These are phyloP conservation scores for Aldabrachelys gigantea DNA, from an alignment of 2,113 vertebrate species.

Conservation along the genomic window DNA sequence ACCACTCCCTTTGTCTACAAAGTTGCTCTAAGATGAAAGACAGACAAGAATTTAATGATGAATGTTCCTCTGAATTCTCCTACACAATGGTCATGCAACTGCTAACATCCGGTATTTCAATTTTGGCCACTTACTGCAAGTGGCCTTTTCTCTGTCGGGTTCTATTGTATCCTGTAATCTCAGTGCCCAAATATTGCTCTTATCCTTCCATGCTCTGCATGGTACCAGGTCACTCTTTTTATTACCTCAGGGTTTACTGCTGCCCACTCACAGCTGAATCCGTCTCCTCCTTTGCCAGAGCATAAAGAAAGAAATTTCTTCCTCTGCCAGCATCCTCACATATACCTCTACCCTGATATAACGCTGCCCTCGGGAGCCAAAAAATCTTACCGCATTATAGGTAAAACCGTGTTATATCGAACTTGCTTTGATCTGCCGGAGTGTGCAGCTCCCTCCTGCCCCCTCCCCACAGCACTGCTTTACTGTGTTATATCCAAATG, in stretches of 20 bases:
- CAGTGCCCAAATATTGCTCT: rapidly evolving
- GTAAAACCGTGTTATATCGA: no score
- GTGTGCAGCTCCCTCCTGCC: no score
- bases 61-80: neutral
- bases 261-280: neutral
- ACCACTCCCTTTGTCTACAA: no score
- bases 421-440: no score
- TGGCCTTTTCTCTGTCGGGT: neutral
- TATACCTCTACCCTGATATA: no score
- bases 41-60: no score
- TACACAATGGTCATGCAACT: neutral
- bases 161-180: neutral
- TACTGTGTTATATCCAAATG: no score
- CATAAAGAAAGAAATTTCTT: neutral
- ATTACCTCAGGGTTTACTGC: neutral
- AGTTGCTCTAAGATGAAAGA: no score
- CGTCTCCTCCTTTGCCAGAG: neutral
- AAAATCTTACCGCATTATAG: no score
- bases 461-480: no score
- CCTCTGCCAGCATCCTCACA: neutral
- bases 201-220: neutral
- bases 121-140: neutral
- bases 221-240: neutral
- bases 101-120: neutral
- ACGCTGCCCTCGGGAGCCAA: no score